These are phyloP conservation scores for Anarhynchus alexandrinus DNA, from an alignment of 2,113 vertebrate species.

Conservation along the genomic window DNA sequence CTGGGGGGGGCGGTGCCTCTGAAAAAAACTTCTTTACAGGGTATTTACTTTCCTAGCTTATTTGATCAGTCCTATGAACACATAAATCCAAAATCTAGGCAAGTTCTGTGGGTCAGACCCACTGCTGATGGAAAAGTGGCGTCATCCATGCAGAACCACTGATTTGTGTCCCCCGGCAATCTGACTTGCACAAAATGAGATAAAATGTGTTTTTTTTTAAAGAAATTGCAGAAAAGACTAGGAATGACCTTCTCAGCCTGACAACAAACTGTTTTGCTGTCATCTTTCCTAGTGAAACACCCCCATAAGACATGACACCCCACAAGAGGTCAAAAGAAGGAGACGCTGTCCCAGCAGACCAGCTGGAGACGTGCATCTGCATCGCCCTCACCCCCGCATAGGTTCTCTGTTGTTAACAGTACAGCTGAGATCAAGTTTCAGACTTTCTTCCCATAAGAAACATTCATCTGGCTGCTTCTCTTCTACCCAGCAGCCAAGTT, in stretches of 20 bases:
- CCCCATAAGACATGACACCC: background rate
- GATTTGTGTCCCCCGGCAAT: background rate
- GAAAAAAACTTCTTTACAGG: background rate
- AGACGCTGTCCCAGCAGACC: background rate
- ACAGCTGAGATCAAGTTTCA: background rate
- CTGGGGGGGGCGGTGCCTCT: fast-evolving
- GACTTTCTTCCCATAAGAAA: background rate
- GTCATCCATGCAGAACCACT: background rate
- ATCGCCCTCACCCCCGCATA: background rate
- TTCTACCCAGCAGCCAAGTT: background rate
- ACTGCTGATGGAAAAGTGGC: background rate
- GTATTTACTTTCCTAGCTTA: background rate
- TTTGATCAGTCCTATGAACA: background rate
- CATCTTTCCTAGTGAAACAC: background rate
- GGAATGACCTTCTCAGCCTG: background rate
- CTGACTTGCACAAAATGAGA: background rate
- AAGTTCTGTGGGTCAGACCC: background rate
- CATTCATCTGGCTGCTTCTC: background rate
- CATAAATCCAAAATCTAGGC: background rate
- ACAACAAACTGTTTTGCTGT: background rate
- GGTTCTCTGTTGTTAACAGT: background rate
- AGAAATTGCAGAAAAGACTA: background rate
- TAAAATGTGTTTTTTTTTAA: background rate
- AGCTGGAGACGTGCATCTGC: background rate
- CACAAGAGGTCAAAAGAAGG: background rate